A percentile compares a stretch with the other conserved stretches of the same genome.
Conservation (phyloP, 1,140 invertebrate genomes). For the Thrips palmi region DNA sequence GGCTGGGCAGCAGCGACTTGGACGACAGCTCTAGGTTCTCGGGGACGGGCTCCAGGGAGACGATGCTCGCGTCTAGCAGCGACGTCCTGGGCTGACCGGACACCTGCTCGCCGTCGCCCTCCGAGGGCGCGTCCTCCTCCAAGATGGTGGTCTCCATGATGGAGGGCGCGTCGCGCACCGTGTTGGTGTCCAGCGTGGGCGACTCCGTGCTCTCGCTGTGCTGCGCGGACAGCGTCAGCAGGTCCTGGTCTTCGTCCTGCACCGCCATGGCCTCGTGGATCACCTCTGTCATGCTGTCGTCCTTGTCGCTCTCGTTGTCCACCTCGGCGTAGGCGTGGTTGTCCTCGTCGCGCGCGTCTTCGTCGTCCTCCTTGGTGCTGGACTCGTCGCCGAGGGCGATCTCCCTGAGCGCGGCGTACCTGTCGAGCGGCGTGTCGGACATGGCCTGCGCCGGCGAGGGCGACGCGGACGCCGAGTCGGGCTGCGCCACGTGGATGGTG, state of each 20-base stretch:
- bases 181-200: constrained; percentile 14
- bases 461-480: too few species aligned
- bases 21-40: too few species aligned
- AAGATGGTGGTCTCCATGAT: constrained; percentile 19
- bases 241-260: constrained; percentile 17
- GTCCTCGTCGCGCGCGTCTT: constrained; percentile 16
- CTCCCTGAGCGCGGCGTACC: constrained; percentile 48
- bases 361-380: constrained; percentile 17
- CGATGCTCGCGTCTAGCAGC: too few species aligned
- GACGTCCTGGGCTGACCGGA: too few species aligned
- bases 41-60: too few species aligned
- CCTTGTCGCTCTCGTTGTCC: constrained; percentile 4
- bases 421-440: constrained; percentile 32
- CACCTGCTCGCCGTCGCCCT: too few species aligned
- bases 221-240: constrained; percentile 15
- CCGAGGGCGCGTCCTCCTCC: constrained; percentile 20
- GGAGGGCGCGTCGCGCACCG: constrained; percentile 17
- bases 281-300: constrained; percentile 14
- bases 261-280: constrained; percentile 6
- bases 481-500: too few species aligned
- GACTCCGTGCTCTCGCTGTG: constrained; percentile 19
- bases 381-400: constrained; percentile 38
- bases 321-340: constrained; percentile 12
- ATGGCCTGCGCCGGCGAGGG: too few species aligned
- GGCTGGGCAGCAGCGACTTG: too few species aligned